A percentile compares a stretch with the other conserved stretches of the same genome.
phyloP scores from a whole-genome alignment of 2,797 vertebrate genomes.

The Phaenicophaeus curvirostris region DNA sequence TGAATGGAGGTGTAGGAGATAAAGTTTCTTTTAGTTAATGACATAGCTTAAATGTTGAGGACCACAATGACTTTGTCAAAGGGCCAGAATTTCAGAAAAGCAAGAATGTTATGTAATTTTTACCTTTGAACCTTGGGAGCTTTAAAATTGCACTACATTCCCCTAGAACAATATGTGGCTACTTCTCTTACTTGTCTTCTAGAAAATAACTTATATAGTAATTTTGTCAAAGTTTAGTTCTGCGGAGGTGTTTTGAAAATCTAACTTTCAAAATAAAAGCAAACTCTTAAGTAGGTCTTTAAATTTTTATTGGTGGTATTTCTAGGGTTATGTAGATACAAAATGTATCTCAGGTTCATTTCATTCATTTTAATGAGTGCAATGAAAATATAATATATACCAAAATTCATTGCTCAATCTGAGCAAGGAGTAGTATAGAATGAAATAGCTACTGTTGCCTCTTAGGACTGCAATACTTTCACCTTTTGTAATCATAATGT shows the following conservation, averaged over 20 bases:
- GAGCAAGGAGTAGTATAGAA: background rate
- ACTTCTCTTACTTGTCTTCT: background rate
- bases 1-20: background rate
- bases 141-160: background rate
- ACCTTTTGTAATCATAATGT: slow-evolving; percentile 29
- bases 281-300: background rate
- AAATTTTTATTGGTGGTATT: background rate
- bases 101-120: background rate
- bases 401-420: slow-evolving; percentile 2
- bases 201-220: background rate
- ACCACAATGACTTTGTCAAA: background rate
- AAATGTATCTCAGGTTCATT: slow-evolving; percentile 17
- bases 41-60: background rate
- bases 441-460: background rate
- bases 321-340: background rate
- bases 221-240: background rate
- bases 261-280: background rate
- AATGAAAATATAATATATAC: slow-evolving; percentile 30
- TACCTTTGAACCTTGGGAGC: background rate
- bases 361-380: slow-evolving; percentile 32
- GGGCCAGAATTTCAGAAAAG: background rate
- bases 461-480: slow-evolving; percentile 31
- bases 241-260: background rate
- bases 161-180: background rate
- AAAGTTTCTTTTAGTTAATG: background rate